Conservation (phyloP, 2,113 vertebrate species). For the Egretta garzetta region DNA sequence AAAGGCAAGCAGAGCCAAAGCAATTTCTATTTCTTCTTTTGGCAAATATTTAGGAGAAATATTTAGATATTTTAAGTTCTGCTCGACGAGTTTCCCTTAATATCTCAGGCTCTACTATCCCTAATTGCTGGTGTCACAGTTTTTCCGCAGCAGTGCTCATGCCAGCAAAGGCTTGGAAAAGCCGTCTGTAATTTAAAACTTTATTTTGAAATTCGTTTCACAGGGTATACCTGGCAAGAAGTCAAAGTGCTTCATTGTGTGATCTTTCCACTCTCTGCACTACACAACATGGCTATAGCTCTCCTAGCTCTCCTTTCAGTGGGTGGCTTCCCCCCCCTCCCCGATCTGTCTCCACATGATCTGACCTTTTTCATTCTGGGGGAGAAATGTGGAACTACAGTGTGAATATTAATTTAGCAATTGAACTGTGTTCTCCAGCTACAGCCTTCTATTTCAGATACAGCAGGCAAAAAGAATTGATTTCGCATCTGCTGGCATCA, state of each 20-base stretch:
- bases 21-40: slow-evolving; percentile 15
- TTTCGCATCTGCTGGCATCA: background rate
- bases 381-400: background rate
- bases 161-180: slow-evolving; percentile 25
- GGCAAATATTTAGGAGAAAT: slow-evolving; percentile 20
- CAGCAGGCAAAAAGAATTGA: background rate
- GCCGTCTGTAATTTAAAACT: slow-evolving; percentile 20
- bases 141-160: background rate
- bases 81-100: slow-evolving; percentile 6
- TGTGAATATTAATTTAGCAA: slow-evolving; percentile 47
- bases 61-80: slow-evolving; percentile 42
- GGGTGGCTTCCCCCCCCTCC: background rate
- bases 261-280: slow-evolving; percentile 11
- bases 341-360: background rate
- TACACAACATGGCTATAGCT: background rate
- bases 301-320: background rate
- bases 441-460: background rate
- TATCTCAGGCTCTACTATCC: slow-evolving; percentile 10
- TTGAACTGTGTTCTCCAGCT: background rate
- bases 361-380: background rate
- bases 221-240: slow-evolving; percentile 47
- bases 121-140: slow-evolving; percentile 29
- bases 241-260: slow-evolving; percentile 42
- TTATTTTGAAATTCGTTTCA: slow-evolving; percentile 51
- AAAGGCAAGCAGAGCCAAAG: slow-evolving; percentile 24